These are phyloP conservation scores for Watsonalla cultraria DNA, from an alignment of 2,888 invertebrate species.

Conservation along the genomic window DNA sequence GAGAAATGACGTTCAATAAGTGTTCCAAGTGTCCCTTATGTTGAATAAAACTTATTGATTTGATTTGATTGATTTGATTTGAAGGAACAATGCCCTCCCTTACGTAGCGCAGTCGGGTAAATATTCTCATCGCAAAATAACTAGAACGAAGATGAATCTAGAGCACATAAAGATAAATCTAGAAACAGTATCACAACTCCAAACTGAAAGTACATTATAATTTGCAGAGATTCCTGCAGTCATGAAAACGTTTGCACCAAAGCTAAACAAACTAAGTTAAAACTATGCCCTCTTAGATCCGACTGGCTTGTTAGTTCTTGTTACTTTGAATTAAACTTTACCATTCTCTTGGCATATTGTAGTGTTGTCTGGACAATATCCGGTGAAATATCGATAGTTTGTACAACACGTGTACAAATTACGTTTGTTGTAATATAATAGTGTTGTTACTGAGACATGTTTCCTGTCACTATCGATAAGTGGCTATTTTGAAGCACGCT, in stretches of 20 bases:
- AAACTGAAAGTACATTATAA: background rate
- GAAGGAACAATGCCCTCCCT: too few species aligned
- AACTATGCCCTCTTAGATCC: background rate
- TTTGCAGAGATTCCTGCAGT: background rate
- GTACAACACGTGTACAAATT: background rate
- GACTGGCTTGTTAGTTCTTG: background rate
- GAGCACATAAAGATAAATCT: too few species aligned
- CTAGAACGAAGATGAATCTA: too few species aligned
- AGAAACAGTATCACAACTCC: background rate
- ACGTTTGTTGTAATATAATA: conserved; percentile 44
- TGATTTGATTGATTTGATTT: too few species aligned
- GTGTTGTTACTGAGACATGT: conserved; percentile 42
- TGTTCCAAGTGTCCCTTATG: too few species aligned
- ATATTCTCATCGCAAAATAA: too few species aligned
- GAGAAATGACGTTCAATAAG: too few species aligned
- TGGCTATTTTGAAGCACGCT: conserved; percentile 41
- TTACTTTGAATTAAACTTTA: background rate
- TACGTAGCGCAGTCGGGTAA: too few species aligned
- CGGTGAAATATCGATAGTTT: conserved; percentile 2
- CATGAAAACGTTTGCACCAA: background rate
- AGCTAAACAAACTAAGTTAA: background rate
- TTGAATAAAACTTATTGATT: too few species aligned
- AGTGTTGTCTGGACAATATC: background rate
- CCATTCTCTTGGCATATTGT: background rate
- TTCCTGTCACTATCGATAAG: conserved; percentile 53